Evolutionary conservation across 2,888 invertebrate species (phyloP).

Genomic region (Eugnorisma glareosa): DNA sequence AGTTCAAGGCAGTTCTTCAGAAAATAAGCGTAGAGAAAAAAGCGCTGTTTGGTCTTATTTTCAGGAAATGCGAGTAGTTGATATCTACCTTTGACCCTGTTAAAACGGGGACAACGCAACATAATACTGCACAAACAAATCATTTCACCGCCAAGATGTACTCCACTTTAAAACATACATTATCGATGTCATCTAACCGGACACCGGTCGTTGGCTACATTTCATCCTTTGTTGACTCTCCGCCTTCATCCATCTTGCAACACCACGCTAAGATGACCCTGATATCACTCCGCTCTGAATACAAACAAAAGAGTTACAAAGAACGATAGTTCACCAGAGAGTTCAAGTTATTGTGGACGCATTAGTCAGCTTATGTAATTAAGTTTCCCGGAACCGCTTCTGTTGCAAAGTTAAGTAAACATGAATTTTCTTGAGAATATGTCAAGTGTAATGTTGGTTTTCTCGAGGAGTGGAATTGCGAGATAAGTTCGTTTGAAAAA

Average conservation of each 20-base stretch:
- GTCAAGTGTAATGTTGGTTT: neutral
- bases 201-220: slow-evolving; percentile 58
- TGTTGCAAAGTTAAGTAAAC: slow-evolving; percentile 43
- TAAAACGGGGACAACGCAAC: neutral
- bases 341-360: slow-evolving; percentile 63
- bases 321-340: slow-evolving; percentile 33
- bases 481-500: neutral
- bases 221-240: slow-evolving; percentile 70
- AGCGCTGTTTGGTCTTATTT: neutral
- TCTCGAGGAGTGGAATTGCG: too few relatives aligned
- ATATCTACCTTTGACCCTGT: neutral
- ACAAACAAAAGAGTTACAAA: slow-evolving; percentile 51
- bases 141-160: neutral
- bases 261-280: slow-evolving; percentile 59
- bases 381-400: slow-evolving; percentile 52
- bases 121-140: slow-evolving; percentile 6
- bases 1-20: neutral
- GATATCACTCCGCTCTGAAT: slow-evolving; percentile 51
- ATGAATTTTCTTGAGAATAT: slow-evolving; percentile 34
- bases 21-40: neutral
- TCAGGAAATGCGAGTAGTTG: neutral
- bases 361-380: slow-evolving; percentile 66
- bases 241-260: slow-evolving; percentile 56
- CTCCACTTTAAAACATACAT: slow-evolving; percentile 45
- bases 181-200: slow-evolving; percentile 51